Evolutionary conservation across 2,888 invertebrate species (phyloP), one percentile per base, ranked within the genome.

Genomic region (Tenthredo livida): DNA sequence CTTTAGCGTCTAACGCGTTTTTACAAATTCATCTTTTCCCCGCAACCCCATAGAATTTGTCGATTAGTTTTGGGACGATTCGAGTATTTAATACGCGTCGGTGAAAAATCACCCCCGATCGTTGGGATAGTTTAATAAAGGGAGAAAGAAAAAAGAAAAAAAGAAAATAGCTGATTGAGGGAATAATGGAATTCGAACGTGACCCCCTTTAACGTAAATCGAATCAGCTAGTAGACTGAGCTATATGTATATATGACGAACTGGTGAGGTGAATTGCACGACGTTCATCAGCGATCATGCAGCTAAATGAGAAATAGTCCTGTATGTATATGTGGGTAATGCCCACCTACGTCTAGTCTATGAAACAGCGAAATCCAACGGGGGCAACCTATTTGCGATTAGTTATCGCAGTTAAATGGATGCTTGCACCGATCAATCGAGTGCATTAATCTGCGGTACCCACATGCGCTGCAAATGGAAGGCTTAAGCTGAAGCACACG

Each of bases 381-480:
- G 29, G 9, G 29, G 25, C 61, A 21, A 12, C 50, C 29, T 33
- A 77, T 77, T 54, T 50, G 77, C 29, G 77, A 77, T 77, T 54
- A 54, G 77, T 77, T 77, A 77, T 77, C 75, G 50, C 0, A 40
- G 75, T 21, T 77, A 50, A 77, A 77, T 77, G 25, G 75, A 77
- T 50, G 75, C 29, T 54, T 25, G 77, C 54, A 54, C 29, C 50
- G 77, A 77, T 77, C 54, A 77, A 77, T 77, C 33, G 77, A 77
- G 77, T 40, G 50, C 50, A 77, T 77, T 77, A 37, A 77, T 77
- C 50, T n/a, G 54, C 29, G 29, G 50, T 54, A 40, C 29, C 25
- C 17, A 10, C 33, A 40, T 33, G 7, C 77, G 33, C 17, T 54
- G 50, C 50, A 17, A 17, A 43, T 43, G 43, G 40, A 43, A 40